phyloP scores from a whole-genome alignment of 2,113 vertebrate genomes.

The Lophotis ruficrista region DNA sequence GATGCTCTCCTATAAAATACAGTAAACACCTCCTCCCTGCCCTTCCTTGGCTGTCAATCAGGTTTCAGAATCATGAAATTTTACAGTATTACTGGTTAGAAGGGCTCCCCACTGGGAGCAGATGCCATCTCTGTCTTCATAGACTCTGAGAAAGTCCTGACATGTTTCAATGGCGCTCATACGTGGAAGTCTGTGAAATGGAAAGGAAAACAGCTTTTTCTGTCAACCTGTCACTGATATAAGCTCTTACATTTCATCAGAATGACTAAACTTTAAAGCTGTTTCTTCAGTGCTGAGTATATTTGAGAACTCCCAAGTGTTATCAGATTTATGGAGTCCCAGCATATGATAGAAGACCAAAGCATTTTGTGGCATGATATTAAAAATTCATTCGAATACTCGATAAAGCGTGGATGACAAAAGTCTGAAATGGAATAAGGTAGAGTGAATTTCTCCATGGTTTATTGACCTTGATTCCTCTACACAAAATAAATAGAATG shows the following conservation, averaged over 20 bases:
- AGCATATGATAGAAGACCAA: slow-evolving; percentile 78
- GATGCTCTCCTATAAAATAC: slow-evolving; percentile 72
- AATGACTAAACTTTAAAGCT: slow-evolving; percentile 86
- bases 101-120: slow-evolving; percentile 80
- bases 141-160: slow-evolving; percentile 82
- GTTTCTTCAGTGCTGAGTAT: slow-evolving; percentile 78
- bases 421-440: slow-evolving; percentile 75
- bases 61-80: slow-evolving; percentile 78
- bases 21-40: slow-evolving; percentile 76
- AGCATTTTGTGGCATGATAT: slow-evolving; percentile 78
- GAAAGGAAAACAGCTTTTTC: slow-evolving; percentile 90
- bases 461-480: slow-evolving; percentile 81
- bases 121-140: slow-evolving; percentile 84
- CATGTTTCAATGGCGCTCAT: slow-evolving; percentile 85
- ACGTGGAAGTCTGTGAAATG: slow-evolving; percentile 87
- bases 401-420: slow-evolving; percentile 79
- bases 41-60: slow-evolving; percentile 80
- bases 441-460: slow-evolving; percentile 76
- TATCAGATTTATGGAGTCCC: slow-evolving; percentile 81
- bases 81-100: slow-evolving; percentile 79
- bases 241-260: slow-evolving; percentile 85
- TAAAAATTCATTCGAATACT: slow-evolving; percentile 82
- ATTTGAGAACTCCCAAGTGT: slow-evolving; percentile 82
- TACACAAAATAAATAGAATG: slow-evolving; percentile 80
- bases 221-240: slow-evolving; percentile 88